These are phyloP conservation scores for Callopanchax toddi DNA, from an alignment of 2,113 vertebrate species.

Conservation along the genomic window DNA sequence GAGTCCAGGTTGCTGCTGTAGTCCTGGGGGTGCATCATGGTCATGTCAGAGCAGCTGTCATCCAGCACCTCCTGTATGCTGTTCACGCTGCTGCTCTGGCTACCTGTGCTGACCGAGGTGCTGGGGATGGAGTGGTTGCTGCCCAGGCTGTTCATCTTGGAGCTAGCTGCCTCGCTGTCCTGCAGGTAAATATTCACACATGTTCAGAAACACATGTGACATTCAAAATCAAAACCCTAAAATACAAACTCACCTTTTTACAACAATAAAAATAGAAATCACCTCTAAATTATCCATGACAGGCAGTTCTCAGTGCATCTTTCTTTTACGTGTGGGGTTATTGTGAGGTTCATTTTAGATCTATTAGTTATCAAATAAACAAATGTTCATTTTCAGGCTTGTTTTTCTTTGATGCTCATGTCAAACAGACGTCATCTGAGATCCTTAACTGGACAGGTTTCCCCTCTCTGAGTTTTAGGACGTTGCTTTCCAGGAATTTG, in stretches of 20 bases:
- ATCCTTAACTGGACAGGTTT: not conserved
- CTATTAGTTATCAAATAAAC: no score
- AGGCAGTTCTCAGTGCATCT: no score
- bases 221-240: not conserved
- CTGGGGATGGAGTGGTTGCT: slow-evolving; percentile 98
- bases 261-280: no score
- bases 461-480: not conserved
- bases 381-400: not conserved
- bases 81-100: slow-evolving; percentile 97
- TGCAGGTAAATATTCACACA: slow-evolving; percentile 54
- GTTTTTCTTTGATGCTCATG: not conserved
- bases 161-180: slow-evolving; percentile 92
- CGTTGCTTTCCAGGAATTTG: not conserved
- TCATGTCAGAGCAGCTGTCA: slow-evolving; percentile 89
- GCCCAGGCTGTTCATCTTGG: slow-evolving; percentile 96
- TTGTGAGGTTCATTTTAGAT: no score
- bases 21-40: slow-evolving; percentile 84
- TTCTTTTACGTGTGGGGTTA: no score
- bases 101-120: slow-evolving; percentile 94
- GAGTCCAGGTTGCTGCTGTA: slow-evolving; percentile 87
- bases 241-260: not conserved
- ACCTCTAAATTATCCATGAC: no score
- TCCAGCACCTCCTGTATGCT: slow-evolving; percentile 97
- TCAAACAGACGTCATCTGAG: not conserved
- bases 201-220: not conserved